Evolutionary conservation across 2,113 vertebrate species (phyloP), one percentile per base, ranked within the genome.

Genomic region (Chaetura pelagica): DNA sequence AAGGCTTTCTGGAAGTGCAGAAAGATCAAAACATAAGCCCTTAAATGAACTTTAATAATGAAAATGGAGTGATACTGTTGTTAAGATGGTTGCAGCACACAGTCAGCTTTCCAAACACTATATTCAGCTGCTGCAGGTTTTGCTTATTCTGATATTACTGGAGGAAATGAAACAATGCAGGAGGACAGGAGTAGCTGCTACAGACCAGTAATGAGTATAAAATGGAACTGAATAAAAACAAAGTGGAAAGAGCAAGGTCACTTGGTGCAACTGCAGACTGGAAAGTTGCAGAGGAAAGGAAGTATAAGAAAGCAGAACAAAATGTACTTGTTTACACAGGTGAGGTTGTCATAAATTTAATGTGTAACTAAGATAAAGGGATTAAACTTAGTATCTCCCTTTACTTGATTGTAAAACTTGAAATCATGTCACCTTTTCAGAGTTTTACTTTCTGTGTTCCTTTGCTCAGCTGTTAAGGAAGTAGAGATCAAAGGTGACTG

Each of bases 281-380:
- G 44, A 46, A 87, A 63, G 59, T 18, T 83, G 59, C 46, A 80
- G 58, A 76, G 55, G 54, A 83, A 89, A 57, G 54, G 63, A 90
- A 76, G 55, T 73, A 3, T n/a, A 69, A 84, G 93, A 85, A 57
- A 79, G 75, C 5, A 3, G 82, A 85, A 92, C 64, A 92, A 80
- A 90, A 93, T 57, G 59, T 91, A 32, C 72, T 63, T 94, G 59
- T 27, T 83, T 74, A 76, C 21, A 1, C 54, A 91, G 84, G 81
- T 93, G 87, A 89, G 42, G 61, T 32, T 18, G 32, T 93, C 38
- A 85, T 89, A 84, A 69, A 89, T 68, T 16, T 64, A 58, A 61
- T 63, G 55, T 51, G 49, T 90, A 89, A 89, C 83, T 72, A 87
- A 84, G 87, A 89, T 76, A 90, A 94, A 95, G 38, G 61, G 54